Evolutionary conservation across 1,140 invertebrate species (phyloP), one percentile per base, ranked within the genome.

Genomic region (Papilio xuthus): DNA sequence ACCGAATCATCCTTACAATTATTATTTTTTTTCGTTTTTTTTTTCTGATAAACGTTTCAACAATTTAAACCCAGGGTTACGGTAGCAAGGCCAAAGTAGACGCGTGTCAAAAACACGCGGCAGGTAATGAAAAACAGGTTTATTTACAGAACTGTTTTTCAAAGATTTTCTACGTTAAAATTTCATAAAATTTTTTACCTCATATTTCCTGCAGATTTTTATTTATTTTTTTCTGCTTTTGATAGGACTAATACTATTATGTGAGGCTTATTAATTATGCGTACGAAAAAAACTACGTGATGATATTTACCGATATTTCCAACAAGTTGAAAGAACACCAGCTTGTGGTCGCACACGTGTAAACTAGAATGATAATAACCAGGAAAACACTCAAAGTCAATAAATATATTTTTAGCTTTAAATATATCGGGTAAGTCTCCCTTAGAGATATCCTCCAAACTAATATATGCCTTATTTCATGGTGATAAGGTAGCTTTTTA

Each of bases 21-120:
- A n/a, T n/a, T 37, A 37, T 3, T 37, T 4, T 37, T 37, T 37
- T 37, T 37, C 32, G 32, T 37, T 53, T 53, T n/a, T 53, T 53
- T 2, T 53, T n/a, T n/a, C n/a, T n/a, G n/a, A 53, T 53, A 2
- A 53, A 53, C 18, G 50, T 53, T 53, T 53, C 50, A n/a, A 10
- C 50, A 53, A 10, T 44, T 10, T 20, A 53, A 53, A 20, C n/a
- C 50, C 50, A 53, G 50, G 50, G 50, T 67, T 67, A 67, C 26
- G 60, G 60, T 67, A 67, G 60, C 60, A 67, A 67, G 60, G 60
- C 26, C 60, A 28, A 28, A 67, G 26, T 67, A 67, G 60, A 28
- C 60, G 13, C 23, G 60, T 67, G 60, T 26, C 60, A 28, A 26
- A 67, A 67, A 28, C 60, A 67, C 60, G 60, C 26, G 60, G 12